Evolutionary conservation across 2,113 vertebrate species (phyloP), one percentile per base, ranked within the genome.

Genomic region (Spizaetus ornatus): DNA sequence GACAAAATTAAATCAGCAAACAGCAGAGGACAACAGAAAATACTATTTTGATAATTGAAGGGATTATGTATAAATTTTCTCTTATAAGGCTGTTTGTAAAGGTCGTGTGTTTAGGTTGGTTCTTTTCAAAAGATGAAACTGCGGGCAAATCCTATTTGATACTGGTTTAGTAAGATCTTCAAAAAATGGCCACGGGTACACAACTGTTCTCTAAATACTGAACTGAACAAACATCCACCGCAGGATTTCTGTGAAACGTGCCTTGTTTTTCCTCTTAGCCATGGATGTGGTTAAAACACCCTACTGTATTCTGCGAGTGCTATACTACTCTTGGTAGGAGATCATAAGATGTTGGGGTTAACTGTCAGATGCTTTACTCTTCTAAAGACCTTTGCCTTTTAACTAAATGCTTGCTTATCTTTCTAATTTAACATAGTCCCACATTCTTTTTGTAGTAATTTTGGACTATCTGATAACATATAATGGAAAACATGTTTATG

Each of bases 391-490:
- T 98, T 97, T 98, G 97, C 98, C 98, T 99, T 98, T 98, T 97
- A 98, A 98, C 98, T 98, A 98, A 98, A 98, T 96, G 98, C 98
- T 98, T 98, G 97, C 98, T 99, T 98, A 98, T 98, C 98, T 97
- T 98, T 98, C 98, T 98, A 98, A 98, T 98, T 99, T 98, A 98
- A 98, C 98, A 96, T 98, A 98, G 98, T 97, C 98, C 98, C 97
- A 97, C 97, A 98, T 98, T 98, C 97, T 98, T 98, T 98, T 98
- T 98, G 98, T 98, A 98, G 98, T 98, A 98, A 98, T 98, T 99
- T 98, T 98, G 98, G 97, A 97, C 97, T 98, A 98, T 98, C 98
- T 98, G 98, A 99, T 98, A 98, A 98, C 97, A 98, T 98, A 98
- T 98, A 98, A 98, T 98, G 98, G 98, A 98, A 98, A 98, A 98